Evolutionary conservation across 2,113 vertebrate species (phyloP).

Genomic region (Marcusenius ussheri): DNA sequence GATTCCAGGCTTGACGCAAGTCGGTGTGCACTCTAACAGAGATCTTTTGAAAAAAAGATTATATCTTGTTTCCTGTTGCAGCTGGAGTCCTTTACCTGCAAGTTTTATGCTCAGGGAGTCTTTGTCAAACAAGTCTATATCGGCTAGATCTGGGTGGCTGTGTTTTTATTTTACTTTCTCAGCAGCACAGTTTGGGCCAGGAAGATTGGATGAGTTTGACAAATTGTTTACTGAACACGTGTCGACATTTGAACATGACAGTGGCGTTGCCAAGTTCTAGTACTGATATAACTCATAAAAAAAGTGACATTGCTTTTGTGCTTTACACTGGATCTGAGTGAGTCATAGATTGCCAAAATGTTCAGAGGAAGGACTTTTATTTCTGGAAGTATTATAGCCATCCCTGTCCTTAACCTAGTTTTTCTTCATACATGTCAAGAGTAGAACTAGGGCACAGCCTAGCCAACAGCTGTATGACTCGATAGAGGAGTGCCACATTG

Average conservation of each 20-base stretch:
- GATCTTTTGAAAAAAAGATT: not conserved
- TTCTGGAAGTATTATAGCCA: not conserved
- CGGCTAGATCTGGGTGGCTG: not conserved
- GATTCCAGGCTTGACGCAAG: not conserved
- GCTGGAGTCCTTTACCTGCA: not conserved
- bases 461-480: not conserved
- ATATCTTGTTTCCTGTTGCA: not conserved
- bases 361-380: not conserved
- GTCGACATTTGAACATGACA: constrained; percentile 25
- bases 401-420: not conserved
- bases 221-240: not conserved
- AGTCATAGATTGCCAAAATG: not conserved
- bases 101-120: not conserved
- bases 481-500: not conserved
- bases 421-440: not conserved
- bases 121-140: not conserved
- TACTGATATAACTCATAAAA: not conserved
- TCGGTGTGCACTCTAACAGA: not conserved
- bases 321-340: not conserved
- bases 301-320: not conserved
- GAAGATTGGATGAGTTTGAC: not conserved
- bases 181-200: not conserved
- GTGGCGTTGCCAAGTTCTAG: not conserved
- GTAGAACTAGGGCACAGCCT: not conserved
- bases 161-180: not conserved